phyloP scores from a whole-genome alignment of 2,113 vertebrate species.

The Malurus cyaneus region DNA sequence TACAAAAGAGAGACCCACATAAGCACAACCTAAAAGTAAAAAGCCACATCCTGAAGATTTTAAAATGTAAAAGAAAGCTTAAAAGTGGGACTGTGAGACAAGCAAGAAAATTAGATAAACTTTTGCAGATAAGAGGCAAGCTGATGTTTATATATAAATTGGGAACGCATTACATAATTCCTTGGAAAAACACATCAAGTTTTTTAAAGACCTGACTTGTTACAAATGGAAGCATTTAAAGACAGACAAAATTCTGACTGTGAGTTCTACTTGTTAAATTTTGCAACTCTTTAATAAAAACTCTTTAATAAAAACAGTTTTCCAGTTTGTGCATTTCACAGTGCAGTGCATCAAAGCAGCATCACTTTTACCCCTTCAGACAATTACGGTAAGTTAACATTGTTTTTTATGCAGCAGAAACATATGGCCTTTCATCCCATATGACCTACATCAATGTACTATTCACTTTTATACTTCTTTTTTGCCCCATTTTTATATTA shows the following conservation, averaged over 20 bases:
- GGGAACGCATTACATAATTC: fast-evolving
- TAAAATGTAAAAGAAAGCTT: background rate
- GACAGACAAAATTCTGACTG: background rate
- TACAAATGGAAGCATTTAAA: background rate
- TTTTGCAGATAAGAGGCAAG: background rate
- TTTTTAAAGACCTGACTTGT: background rate
- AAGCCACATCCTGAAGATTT: conserved; percentile 34
- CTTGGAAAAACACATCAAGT: background rate
- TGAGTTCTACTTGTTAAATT: background rate
- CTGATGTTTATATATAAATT: background rate
- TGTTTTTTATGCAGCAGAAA: background rate
- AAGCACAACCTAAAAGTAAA: conserved; percentile 24
- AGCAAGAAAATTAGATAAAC: background rate
- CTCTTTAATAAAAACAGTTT: fast-evolving
- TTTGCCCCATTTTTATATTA: background rate
- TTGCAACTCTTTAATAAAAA: background rate
- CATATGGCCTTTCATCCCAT: background rate
- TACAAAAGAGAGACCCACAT: conserved; percentile 65
- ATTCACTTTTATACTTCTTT: background rate
- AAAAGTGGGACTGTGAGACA: background rate
- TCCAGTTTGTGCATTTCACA: background rate
- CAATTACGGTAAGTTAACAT: background rate
- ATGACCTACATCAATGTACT: background rate
- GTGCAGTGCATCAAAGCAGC: background rate
- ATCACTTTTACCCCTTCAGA: background rate